Percentiles rank a stretch among this genome's conserved stretches.
Evolutionary conservation across 2,797 vertebrate species (phyloP).

Genomic region (Mastacembelus armatus): DNA sequence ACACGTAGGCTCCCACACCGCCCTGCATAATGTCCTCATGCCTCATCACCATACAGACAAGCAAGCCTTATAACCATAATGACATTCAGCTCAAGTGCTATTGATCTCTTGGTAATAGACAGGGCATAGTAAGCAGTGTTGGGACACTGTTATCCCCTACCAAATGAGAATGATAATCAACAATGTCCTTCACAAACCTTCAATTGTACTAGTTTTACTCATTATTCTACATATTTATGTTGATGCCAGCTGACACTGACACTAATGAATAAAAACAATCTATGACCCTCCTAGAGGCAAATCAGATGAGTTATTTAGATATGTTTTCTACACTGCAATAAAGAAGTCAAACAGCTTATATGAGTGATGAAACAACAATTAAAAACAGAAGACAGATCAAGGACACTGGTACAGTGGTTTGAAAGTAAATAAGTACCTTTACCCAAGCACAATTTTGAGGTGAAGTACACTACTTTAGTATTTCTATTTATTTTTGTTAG

Average conservation of each 20-base stretch:
- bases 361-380: background rate
- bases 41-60: slow-evolving; percentile 70
- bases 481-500: too few species aligned
- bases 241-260: slow-evolving; percentile 24
- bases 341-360: background rate
- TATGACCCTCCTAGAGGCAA: background rate
- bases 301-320: background rate
- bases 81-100: slow-evolving; percentile 76
- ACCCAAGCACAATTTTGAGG: too few species aligned
- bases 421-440: too few species aligned
- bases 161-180: slow-evolving; percentile 56
- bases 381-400: background rate
- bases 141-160: slow-evolving; percentile 41
- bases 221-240: slow-evolving; percentile 36
- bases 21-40: slow-evolving; percentile 68
- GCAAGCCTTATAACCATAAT: slow-evolving; percentile 74
- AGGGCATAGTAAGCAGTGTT: slow-evolving; percentile 46
- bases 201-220: slow-evolving; percentile 31
- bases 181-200: slow-evolving; percentile 43
- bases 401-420: too few species aligned
- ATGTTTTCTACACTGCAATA: background rate
- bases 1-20: slow-evolving; percentile 20
- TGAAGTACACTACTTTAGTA: too few species aligned
- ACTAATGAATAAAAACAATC: slow-evolving; percentile 25
- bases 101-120: slow-evolving; percentile 75